phyloP scores from a whole-genome alignment of 2,113 vertebrate genomes.

The Gopherus evgoodei region DNA sequence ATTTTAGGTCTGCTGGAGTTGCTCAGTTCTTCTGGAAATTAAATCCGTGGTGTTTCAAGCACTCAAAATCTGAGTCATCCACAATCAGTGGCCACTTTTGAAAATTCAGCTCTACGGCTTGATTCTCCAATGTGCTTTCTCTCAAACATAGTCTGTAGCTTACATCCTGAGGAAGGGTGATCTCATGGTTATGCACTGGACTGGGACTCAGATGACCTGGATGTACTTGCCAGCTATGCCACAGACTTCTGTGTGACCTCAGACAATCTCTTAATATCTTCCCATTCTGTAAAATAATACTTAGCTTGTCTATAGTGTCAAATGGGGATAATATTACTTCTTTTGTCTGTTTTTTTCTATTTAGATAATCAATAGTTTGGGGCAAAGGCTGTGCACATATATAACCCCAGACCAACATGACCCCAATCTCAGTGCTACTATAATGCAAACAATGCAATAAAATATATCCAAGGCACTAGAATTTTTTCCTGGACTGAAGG shows the following conservation, averaged over 20 bases:
- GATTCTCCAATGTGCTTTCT: background rate
- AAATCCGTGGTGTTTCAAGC: conserved; percentile 18
- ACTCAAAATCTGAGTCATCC: background rate
- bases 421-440: conserved; percentile 75
- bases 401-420: conserved; percentile 75
- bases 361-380: conserved; percentile 46
- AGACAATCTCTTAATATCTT: background rate
- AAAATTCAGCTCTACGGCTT: background rate
- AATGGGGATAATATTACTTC: conserved; percentile 37
- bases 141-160: background rate
- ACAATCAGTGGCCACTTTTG: background rate
- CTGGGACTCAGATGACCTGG: background rate
- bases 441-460: conserved; percentile 73
- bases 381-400: conserved; percentile 72
- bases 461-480: background rate
- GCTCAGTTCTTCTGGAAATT: conserved; percentile 12
- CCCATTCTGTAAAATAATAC: background rate
- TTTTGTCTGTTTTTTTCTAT: conserved; percentile 53
- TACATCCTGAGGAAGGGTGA: background rate
- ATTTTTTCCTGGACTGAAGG: conserved; percentile 78
- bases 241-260: background rate
- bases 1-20: conserved; percentile 31
- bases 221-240: background rate
- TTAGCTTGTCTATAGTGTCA: conserved; percentile 9
- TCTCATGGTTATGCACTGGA: background rate